Conservation (phyloP, 2,888 invertebrate genomes). For the Parasteatoda lunata region DNA sequence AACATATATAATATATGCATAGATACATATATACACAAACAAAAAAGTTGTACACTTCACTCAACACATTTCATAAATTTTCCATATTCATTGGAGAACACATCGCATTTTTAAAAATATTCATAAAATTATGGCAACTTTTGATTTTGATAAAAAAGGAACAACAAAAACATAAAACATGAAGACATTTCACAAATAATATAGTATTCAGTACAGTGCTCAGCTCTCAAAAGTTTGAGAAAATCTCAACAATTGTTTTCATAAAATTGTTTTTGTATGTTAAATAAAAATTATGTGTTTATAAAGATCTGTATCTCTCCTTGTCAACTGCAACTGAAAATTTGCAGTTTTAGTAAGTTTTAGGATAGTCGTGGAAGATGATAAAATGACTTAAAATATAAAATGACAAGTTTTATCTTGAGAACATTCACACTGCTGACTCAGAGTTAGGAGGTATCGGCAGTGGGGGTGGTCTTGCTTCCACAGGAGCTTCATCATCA, state of each 20-base stretch:
- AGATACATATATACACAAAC: too few relatives aligned
- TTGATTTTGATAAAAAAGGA: slow-evolving; percentile 56
- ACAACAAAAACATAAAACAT: slow-evolving; percentile 40
- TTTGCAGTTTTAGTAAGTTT: background rate
- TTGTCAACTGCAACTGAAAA: background rate
- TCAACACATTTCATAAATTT: background rate
- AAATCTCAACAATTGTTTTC: slow-evolving; percentile 15
- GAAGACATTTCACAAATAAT: slow-evolving; percentile 34
- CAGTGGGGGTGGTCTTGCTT: slow-evolving; percentile 2
- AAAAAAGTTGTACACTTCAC: too few relatives aligned
- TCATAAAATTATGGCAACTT: slow-evolving; percentile 50
- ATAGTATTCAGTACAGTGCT: slow-evolving; percentile 26
- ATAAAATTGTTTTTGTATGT: background rate
- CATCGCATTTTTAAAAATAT: slow-evolving; percentile 52
- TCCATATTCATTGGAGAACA: slow-evolving; percentile 18
- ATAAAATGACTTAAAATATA: slow-evolving; percentile 36
- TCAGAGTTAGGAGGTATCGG: slow-evolving; percentile 35
- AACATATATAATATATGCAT: background rate
- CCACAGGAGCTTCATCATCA: slow-evolving; percentile 77
- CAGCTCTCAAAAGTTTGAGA: background rate
- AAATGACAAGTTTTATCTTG: background rate
- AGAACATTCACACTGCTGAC: slow-evolving; percentile 34
- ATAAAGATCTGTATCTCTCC: slow-evolving; percentile 9
- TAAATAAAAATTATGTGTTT: slow-evolving; percentile 1
- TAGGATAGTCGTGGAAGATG: slow-evolving; percentile 12